Evolutionary conservation across 2,797 vertebrate genomes (phyloP).

Genomic region (Malurus splendens): DNA sequence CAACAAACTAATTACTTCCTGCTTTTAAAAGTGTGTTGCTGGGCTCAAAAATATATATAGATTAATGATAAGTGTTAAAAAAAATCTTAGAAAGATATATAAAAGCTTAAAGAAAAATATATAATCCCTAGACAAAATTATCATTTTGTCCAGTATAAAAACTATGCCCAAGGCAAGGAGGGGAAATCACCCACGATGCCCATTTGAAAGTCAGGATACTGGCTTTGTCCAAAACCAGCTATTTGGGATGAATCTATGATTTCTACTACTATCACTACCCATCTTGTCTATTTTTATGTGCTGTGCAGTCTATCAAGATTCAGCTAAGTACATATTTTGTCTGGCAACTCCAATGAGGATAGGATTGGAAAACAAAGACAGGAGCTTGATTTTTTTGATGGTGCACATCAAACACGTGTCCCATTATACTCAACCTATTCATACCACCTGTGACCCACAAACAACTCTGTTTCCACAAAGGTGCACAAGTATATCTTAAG

Average conservation of each 20-base stretch:
- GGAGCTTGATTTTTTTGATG: neutral
- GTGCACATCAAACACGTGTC: neutral
- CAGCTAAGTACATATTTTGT: neutral
- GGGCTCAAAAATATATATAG: neutral
- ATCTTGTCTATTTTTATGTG: neutral
- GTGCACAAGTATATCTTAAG: neutral
- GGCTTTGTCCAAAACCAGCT: neutral
- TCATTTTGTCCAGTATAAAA: neutral
- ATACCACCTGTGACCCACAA: neutral
- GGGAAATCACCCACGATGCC: neutral
- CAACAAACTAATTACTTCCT: neutral
- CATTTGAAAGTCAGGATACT: neutral
- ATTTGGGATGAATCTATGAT: neutral
- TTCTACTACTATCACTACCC: neutral
- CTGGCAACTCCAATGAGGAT: neutral
- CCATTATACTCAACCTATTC: neutral
- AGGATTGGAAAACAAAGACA: neutral
- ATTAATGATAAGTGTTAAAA: neutral
- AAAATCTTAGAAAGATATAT: neutral
- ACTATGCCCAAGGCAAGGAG: fast-evolving
- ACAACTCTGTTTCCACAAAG: neutral
- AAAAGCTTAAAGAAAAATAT: neutral
- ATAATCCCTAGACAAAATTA: neutral
- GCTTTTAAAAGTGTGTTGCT: neutral
- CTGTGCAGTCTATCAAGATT: neutral